Evolutionary conservation across 2,888 invertebrate species (phyloP), one percentile per base, ranked within the genome.

Genomic region (Hydropsyche betteni): DNA sequence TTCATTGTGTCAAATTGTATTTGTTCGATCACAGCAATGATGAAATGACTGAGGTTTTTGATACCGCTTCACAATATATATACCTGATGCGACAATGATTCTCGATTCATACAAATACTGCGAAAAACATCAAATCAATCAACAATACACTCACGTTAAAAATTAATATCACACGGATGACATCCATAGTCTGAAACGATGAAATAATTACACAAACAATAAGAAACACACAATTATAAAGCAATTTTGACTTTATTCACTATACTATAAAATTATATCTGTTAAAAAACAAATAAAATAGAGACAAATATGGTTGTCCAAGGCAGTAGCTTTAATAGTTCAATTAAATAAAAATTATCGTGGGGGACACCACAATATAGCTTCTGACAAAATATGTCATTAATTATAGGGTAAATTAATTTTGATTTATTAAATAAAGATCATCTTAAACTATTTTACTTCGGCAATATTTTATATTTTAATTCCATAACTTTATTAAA

Each of bases 321-420:
- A 36, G 10, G 12, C 16, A 10, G 10, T 36, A n/a, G 14, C 34
- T n/a, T 16, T 33, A 61, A 61, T 61, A 33, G 36, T 64, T 64
- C 64, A 64, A 64, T 64, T 64, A 64, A 64, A 64, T 64, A 64
- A 33, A 12, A 34, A 64, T 64, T 64, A 64, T 3, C n/a, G 44
- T 44, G 10, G 6, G 44, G 44, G 10, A 10, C 6, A 44, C 4
- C 10, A 16, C 58, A 58, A 0, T 58, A 16, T 16, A 8, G 10
- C 5, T 64, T 10, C 8, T 36, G 64, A 64, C n/a, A 64, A 64
- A 64, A 36, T 44, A 44, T 44, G 3, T 4, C 44, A 4, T 44
- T 36, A 36, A 64, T 64, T 36, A 64, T 64, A 36, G 34, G 61
- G 64, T 14, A 55, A 55, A 55, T 55, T 55, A 1, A 14, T 16